Evolutionary conservation across 2,797 vertebrate species (phyloP), one percentile per base, ranked within the genome.

Genomic region (Lutjanus campechanus): DNA sequence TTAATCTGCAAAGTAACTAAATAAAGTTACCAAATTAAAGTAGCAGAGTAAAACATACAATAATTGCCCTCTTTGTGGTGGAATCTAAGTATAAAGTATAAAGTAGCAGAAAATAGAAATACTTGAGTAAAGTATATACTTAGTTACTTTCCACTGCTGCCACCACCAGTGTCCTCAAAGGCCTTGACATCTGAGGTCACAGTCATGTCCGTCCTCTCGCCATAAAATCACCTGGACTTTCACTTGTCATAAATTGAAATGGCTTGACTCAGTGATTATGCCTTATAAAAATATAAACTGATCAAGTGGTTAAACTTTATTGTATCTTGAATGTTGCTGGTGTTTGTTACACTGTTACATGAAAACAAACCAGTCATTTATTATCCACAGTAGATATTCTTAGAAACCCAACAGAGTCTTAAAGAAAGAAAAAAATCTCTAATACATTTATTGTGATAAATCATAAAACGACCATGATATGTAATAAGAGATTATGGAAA

Each of bases 211-310:
- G 29, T 22, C 36, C 16, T 46, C 41, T 55, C 22, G 1, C 22
- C 43, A 56, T 61, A 55, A 77, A 59, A 40, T 53, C 68, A 61
- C 8, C 22, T 43, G 63, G 69, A 68, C 41, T 53, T 69, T 46
- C 10, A 46, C 36, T 29, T 6, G 12, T 47, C 29, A 62, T 61
- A 29, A 41, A 43, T n/a, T 25, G 16, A 0, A 44, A 54, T 55
- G n/a, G 20, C 22, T 10, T 11, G 17, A 70, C 19, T 50, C n/a
- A 7, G 9, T 44, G 22, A 66, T n/a, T 8, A 16, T 5, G 5
- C 16, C 44, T 43, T 59, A 19, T 53, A 44, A 20, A 50, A 7
- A 7, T 22, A 17, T 65, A n/a, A 69, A 54, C 4, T 5, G 1
- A 58, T 51, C 22, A 17, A 73, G 9, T 64, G 12, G 9, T 70